These are phyloP conservation scores for Periophthalmodon schlosseri DNA, from an alignment of 2,113 vertebrate genomes.

Conservation along the genomic window DNA sequence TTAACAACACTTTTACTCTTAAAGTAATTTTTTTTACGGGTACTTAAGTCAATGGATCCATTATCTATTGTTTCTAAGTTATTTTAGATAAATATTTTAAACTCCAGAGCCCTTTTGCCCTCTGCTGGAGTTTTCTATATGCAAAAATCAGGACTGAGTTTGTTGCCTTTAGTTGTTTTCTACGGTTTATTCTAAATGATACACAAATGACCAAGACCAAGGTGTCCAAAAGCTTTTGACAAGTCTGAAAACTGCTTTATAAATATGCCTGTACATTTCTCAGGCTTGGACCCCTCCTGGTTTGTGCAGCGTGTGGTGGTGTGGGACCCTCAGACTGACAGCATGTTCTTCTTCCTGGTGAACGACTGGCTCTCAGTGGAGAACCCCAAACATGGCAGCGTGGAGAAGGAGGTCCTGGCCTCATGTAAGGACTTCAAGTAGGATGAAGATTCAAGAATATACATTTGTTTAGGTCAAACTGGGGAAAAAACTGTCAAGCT, in stretches of 20 bases:
- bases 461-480: neutral
- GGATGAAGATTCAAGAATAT: neutral
- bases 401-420: constrained; percentile 80
- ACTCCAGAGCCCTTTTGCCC: too few species aligned
- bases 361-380: constrained; percentile 85
- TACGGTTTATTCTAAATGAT: neutral
- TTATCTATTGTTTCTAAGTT: too few species aligned
- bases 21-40: too few species aligned
- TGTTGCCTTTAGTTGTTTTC: too few species aligned
- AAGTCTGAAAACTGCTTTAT: neutral
- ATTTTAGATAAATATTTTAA: too few species aligned
- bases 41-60: too few species aligned
- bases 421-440: constrained; percentile 69
- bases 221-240: neutral
- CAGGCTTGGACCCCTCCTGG: constrained; percentile 82
- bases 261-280: neutral
- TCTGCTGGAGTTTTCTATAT: too few species aligned
- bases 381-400: constrained; percentile 74
- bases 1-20: too few species aligned
- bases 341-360: constrained; percentile 82
- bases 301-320: constrained; percentile 80
- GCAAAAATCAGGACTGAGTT: too few species aligned
- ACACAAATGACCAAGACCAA: neutral
- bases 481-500: neutral
- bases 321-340: constrained; percentile 80